Evolutionary conservation across 2,888 invertebrate genomes (phyloP).

Genomic region (Papilio elwesi): DNA sequence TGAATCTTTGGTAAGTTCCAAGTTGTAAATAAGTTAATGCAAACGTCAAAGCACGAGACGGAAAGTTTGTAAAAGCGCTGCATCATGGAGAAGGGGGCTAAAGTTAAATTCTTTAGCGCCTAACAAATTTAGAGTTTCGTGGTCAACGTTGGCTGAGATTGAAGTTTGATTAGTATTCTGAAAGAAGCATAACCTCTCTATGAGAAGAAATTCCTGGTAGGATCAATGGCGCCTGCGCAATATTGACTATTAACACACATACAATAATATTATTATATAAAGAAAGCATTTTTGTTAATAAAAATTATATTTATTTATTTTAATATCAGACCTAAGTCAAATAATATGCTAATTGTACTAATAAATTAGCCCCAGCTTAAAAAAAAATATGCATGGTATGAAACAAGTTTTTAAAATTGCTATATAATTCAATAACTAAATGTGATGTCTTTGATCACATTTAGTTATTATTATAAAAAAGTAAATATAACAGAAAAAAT

Average conservation of each 20-base stretch:
- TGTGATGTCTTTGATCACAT: too few species aligned
- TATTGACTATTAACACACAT: too few species aligned
- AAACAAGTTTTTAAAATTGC: too few species aligned
- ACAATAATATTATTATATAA: too few species aligned
- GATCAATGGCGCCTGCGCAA: neutral
- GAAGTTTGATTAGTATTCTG: neutral
- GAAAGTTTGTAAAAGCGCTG: slow-evolving; percentile 21
- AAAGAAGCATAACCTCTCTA: neutral
- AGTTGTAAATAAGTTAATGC: slow-evolving; percentile 36
- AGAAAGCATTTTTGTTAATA: too few species aligned
- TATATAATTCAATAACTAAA: too few species aligned
- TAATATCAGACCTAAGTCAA: too few species aligned
- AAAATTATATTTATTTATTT: too few species aligned
- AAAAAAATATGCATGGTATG: too few species aligned
- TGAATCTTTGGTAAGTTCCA: slow-evolving; percentile 2
- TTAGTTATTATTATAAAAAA: too few species aligned
- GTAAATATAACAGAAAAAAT: neutral
- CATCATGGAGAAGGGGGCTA: neutral
- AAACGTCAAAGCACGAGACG: slow-evolving; percentile 27
- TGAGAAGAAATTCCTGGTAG: neutral
- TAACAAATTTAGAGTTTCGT: neutral
- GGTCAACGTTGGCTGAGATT: neutral
- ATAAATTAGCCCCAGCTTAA: too few species aligned
- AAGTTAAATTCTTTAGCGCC: slow-evolving; percentile 16
- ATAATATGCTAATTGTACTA: too few species aligned